Evolutionary conservation across 2,888 invertebrate genomes (phyloP), one percentile per base, ranked within the genome.

Genomic region (Tanypteryx hageni): DNA sequence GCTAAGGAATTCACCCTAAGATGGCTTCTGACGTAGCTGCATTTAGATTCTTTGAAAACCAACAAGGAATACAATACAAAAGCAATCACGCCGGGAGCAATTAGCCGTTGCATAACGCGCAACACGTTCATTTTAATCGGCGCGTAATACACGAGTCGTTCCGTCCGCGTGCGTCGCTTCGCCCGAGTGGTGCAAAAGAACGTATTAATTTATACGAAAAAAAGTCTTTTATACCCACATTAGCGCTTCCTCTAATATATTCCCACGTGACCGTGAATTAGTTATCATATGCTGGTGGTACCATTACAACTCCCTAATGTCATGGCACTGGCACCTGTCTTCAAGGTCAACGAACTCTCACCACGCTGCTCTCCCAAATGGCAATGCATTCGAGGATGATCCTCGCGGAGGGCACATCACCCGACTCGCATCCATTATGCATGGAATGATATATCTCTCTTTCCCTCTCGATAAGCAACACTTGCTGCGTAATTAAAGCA

Each of bases 261-360:
- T 64, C 89, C 64, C 89, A 89, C 61, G 89, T 64, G 89, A 64
- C 89, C 89, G 89, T 89, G 89, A 89, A 89, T 89, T 89, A 61
- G 61, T 89, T 89, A 89, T 89, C 89, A n/a, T 64, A 89, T 89
- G 89, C 89, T 89, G 89, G 89, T 68, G 89, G 89, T 89, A 89
- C 68, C 89, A 16, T 31, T 14, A 86, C 86, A 14, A 31, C 31
- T 18, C 61, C 44, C 64, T 10, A 64, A 7, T 56, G 57, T 83
- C 44, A 83, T 57, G 83, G 5, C 56, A n/a, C 44, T 31, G 64
- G 59, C 89, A 89, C 89, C 89, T 89, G 89, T 27, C 44, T 56
- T 89, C 64, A 44, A 61, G 68, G 89, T 59, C 89, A n/a, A 61
- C 89, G 89, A 68, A 61, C 89, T 56, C 89, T 11, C 0, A 5